phyloP scores from a whole-genome alignment of 2,113 vertebrate genomes.

The Alosa alosa region DNA sequence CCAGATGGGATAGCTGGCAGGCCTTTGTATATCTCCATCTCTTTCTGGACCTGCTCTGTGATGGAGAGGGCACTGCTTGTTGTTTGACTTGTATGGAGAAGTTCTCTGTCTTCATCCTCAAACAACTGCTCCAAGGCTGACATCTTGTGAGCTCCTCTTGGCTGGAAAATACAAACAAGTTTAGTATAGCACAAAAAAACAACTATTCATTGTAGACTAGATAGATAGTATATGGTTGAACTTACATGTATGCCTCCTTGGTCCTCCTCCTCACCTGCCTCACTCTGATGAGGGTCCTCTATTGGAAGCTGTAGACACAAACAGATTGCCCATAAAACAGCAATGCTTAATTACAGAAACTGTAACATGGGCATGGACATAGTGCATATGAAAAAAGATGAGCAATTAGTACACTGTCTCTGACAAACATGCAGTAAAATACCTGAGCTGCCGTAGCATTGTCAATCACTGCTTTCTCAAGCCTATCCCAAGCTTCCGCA shows the following conservation, averaged over 20 bases:
- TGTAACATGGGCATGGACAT: too few relatives aligned
- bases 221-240: too few relatives aligned
- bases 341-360: background rate
- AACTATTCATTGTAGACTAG: too few relatives aligned
- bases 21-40: too few relatives aligned
- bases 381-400: too few relatives aligned
- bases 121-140: conserved; percentile 29
- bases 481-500: background rate
- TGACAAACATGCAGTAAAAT: background rate
- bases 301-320: background rate
- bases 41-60: background rate
- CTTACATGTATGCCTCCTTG: background rate
- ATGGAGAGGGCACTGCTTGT: conserved; percentile 6
- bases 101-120: conserved; percentile 31
- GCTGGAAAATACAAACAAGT: background rate
- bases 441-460: background rate
- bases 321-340: background rate
- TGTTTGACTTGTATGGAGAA: conserved; percentile 24
- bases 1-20: too few relatives aligned
- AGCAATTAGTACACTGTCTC: too few relatives aligned
- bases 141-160: background rate
- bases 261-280: background rate
- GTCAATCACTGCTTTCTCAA: background rate
- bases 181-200: too few relatives aligned
- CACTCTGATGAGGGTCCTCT: too few relatives aligned